Base-by-base conservation (phyloP, 2,888 invertebrate genomes). In the Dyspetes luteomarginatus region DNA sequence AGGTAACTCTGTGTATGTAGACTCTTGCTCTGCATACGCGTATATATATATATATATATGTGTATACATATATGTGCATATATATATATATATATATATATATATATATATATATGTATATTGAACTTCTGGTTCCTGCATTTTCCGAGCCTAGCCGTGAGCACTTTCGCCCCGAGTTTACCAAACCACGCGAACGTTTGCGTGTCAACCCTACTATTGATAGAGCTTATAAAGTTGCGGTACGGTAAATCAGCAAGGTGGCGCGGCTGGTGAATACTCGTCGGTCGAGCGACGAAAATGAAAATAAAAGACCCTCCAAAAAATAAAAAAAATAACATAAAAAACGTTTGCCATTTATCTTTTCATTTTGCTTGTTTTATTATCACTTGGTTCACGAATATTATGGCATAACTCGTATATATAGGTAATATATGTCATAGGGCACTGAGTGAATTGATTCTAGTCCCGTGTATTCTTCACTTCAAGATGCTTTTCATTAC, bases 191-290 rank as follows among this genome's bases (percentile, higher is more conserved):
- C 67, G 68, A 62, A 45, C 74, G 74, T 71, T 75, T 71, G 65
- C 75, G 67, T 62, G 80, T 72, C 75, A 75, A 80, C 80, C 75
- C 60, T 26, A 24, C 69, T 75, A 75, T 79, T 72, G 80, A 80
- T 80, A 71, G 75, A 75, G 75, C 71, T 75, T 76, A 72, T 72
- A 80, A 76, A 72, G 72, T 80, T 80, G 80, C 30, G 80, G 76
- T 76, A 76, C 80, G 45, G 80, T 80, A 75, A 72, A 76, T 75
- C 80, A 76, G 80, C 62, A 56, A 64, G 69, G 69, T 60, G 15
- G 36, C 15, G 17, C 15, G 73, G 55, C 36, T 55, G 48, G 74
- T 9, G 68, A 68, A 68, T 28, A 17, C 15, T 28, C 41, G 60
- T 17, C n/a, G 19, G 17, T 60, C 50, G 36, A 28, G 17, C 28